Evolutionary conservation across 2,888 invertebrate species (phyloP).

Genomic region (Seira ritae): DNA sequence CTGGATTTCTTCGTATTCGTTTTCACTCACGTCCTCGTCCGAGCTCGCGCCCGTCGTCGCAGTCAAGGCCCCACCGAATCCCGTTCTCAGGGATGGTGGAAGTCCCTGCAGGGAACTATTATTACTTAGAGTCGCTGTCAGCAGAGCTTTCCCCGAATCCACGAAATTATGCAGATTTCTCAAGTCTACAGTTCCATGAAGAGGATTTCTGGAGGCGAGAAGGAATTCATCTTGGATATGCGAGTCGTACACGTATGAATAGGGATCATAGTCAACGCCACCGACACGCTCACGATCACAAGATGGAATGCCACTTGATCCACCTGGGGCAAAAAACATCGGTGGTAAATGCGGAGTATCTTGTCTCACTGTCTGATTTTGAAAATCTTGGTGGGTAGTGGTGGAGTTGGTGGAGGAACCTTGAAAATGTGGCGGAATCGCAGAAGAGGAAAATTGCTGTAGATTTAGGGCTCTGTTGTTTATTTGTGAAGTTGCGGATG

Average conservation of each 20-base stretch:
- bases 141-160: conserved; percentile 40
- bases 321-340: conserved; percentile 17
- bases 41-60: conserved; percentile 25
- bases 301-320: not conserved
- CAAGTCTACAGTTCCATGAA: conserved; percentile 14
- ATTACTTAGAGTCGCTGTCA: conserved; percentile 37
- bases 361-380: conserved; percentile 9
- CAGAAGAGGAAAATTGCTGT: conserved; percentile 20
- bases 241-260: conserved; percentile 72
- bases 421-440: conserved; percentile 28
- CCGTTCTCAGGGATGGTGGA: conserved; percentile 34
- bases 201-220: not conserved
- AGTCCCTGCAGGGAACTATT: conserved; percentile 31
- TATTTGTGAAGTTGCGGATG: conserved; percentile 18
- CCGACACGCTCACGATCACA: not conserved
- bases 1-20: conserved; percentile 72
- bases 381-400: not conserved
- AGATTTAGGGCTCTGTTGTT: conserved; percentile 35
- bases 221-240: conserved; percentile 61
- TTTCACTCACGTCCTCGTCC: conserved; percentile 62
- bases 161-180: conserved; percentile 30
- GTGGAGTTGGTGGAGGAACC: conserved; percentile 17
- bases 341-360: conserved; percentile 21
- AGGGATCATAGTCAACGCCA: conserved; percentile 67
- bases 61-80: conserved; percentile 36